Evolutionary conservation across 2,797 vertebrate species (phyloP), one percentile per base, ranked within the genome.

Genomic region (Oryzias dopingdopingensis): DNA sequence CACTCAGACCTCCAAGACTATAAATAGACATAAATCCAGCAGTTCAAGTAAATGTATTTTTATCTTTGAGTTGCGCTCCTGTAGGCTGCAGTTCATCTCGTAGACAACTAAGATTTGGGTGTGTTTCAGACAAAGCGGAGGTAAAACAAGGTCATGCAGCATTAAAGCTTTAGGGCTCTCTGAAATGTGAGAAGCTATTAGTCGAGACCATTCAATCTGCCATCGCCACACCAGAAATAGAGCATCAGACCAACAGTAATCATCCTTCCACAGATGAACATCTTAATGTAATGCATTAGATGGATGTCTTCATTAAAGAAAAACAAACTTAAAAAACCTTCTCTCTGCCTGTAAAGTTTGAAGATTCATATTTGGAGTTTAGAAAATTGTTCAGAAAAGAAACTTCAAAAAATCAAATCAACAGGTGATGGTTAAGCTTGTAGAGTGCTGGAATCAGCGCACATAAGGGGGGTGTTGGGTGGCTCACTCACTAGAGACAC

Each of bases 1-100:
- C 43, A 60, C 23, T 5, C 18, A 0, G n/a, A 56, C 50, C 51
- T 71, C 67, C 20, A 62, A 26, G n/a, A 29, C 61, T 78, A 84
- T 74, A 83, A 77, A 87, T 81, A 84, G 65, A 60, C 53, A 42
- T 59, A 72, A 72, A 60, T 37, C 4, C 60, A 56, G 53, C 16
- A 41, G 53, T 14, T 59, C 23, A 81, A 79, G 65, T 13, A 57
- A 47, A 63, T 69, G 51, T 69, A 65, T 72, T 79, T 81, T 72
- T 76, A 59, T 49, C 61, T 52, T 63, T 62, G 40, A 40, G 58
- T 72, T 41, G 13, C 6, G n/a, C 65, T 69, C 45, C 20, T 60
- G 15, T 40, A 51, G 29, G 53, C 24, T 67, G 47, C 24, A 41
- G 14, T 62, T 26, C 24, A 42, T 52, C 67, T 52, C 12, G 53